These are phyloP conservation scores for Nephila pilipes DNA, from an alignment of 1,140 invertebrate genomes.

Conservation along the genomic window DNA sequence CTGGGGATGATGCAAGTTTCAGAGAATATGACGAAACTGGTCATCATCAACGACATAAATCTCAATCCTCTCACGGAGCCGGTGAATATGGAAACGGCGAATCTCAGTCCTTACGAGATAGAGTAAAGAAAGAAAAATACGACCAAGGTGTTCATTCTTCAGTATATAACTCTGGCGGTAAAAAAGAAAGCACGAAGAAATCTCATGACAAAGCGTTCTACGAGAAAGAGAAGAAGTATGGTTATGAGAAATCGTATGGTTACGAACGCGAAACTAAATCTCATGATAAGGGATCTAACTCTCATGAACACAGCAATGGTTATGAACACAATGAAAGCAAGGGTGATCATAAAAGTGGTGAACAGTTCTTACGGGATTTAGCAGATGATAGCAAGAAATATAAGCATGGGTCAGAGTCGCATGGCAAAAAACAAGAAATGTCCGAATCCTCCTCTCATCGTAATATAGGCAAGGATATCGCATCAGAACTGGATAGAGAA, in stretches of 20 bases:
- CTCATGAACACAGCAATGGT: not conserved
- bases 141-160: slow-evolving; percentile 6
- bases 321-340: slow-evolving; percentile 43
- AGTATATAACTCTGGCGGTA: not conserved
- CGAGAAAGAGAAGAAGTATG: slow-evolving; percentile 57
- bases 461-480: slow-evolving; percentile 43
- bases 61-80: not conserved
- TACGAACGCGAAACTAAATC: slow-evolving; percentile 60
- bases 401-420: not conserved
- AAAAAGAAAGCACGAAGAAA: slow-evolving; percentile 50
- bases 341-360: not conserved
- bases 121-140: not conserved
- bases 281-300: slow-evolving; percentile 33
- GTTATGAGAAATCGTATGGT: slow-evolving; percentile 69
- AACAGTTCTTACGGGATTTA: slow-evolving; percentile 42
- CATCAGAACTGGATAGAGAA: not conserved
- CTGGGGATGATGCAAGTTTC: not conserved
- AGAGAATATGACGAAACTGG: not conserved
- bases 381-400: slow-evolving; percentile 37
- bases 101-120: not conserved
- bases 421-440: not conserved
- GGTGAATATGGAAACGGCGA: not conserved
- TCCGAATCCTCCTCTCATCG: not conserved
- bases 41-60: not conserved
- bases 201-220: slow-evolving; percentile 59